phyloP scores from a whole-genome alignment of 2,888 invertebrate genomes.

The Enchytraeus crypticus region DNA sequence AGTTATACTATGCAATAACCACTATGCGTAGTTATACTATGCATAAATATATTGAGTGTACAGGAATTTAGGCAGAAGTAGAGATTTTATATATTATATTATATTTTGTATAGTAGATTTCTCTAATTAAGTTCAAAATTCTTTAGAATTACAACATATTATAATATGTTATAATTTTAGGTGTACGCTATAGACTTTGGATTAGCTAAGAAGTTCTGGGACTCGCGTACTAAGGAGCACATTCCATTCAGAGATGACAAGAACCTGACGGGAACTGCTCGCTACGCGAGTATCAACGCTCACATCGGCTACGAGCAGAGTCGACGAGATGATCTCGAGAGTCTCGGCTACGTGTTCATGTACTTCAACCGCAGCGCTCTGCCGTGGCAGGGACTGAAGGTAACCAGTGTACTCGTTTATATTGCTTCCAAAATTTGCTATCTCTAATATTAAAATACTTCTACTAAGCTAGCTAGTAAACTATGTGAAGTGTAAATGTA shows the following conservation, averaged over 20 bases:
- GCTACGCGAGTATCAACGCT: conserved; percentile 98
- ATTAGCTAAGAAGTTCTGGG: conserved; percentile 94
- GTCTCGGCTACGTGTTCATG: conserved; percentile 97
- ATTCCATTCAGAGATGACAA: conserved; percentile 67
- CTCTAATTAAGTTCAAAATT: not conserved
- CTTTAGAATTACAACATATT: not conserved
- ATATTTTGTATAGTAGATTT: not conserved
- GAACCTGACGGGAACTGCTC: conserved; percentile 47
- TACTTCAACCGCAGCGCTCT: conserved; percentile 83
- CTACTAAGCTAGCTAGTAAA: not conserved
- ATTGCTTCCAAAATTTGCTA: not conserved
- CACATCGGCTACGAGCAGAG: conserved; percentile 97
- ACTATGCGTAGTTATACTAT: too few species aligned
- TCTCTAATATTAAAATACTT: not conserved
- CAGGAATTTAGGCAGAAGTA: too few species aligned
- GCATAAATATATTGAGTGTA: too few species aligned
- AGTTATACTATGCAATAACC: too few species aligned
- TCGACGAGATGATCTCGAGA: conserved; percentile 97
- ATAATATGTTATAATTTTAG: too few species aligned
- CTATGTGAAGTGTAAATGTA: not conserved
- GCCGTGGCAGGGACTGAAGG: conserved; percentile 90
- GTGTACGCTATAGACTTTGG: conserved; percentile 98
- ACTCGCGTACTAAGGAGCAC: conserved; percentile 80
- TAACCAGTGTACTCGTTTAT: not conserved
- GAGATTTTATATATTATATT: too few species aligned